Percentiles rank a stretch among this genome's conserved stretches.
These are phyloP conservation scores for Canis aureus DNA, from an alignment of 2,113 vertebrate genomes.

Conservation along the genomic window DNA sequence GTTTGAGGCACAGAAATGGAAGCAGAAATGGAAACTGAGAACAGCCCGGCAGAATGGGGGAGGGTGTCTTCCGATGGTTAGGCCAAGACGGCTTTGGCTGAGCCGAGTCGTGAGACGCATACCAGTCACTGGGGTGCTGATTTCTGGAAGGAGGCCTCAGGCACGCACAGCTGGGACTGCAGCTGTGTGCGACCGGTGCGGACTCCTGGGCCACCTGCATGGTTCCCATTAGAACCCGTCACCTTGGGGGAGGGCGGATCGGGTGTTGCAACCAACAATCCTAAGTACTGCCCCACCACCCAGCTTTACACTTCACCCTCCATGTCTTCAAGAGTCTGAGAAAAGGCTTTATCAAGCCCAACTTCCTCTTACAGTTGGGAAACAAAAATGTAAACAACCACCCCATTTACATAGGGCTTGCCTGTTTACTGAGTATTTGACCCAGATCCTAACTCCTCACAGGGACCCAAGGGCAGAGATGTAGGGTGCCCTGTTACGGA, in stretches of 20 bases:
- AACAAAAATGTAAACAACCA: not conserved
- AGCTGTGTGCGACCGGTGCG: not conserved
- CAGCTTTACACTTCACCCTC: not conserved
- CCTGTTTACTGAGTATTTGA: not conserved
- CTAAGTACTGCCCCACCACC: not conserved
- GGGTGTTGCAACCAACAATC: not conserved
- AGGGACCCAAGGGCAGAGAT: not conserved
- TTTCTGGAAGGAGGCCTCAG: not conserved
- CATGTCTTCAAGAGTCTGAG: not conserved
- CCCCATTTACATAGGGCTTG: not conserved
- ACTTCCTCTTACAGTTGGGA: not conserved
- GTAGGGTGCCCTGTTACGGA: not conserved
- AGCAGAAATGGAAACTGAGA: not conserved
- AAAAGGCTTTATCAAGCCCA: not conserved
- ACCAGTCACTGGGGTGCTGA: not conserved
- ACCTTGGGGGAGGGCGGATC: not conserved
- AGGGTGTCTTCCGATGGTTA: not conserved
- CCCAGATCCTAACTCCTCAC: not conserved
- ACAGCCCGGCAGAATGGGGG: not conserved
- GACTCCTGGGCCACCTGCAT: not conserved
- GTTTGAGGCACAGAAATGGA: slow-evolving; percentile 23
- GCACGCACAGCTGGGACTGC: not conserved
- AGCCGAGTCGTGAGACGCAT: not conserved
- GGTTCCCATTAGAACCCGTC: not conserved
- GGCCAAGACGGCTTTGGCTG: too few species aligned